Conservation (phyloP, 2,113 vertebrate genomes). For the Hemiprocne comata region DNA sequence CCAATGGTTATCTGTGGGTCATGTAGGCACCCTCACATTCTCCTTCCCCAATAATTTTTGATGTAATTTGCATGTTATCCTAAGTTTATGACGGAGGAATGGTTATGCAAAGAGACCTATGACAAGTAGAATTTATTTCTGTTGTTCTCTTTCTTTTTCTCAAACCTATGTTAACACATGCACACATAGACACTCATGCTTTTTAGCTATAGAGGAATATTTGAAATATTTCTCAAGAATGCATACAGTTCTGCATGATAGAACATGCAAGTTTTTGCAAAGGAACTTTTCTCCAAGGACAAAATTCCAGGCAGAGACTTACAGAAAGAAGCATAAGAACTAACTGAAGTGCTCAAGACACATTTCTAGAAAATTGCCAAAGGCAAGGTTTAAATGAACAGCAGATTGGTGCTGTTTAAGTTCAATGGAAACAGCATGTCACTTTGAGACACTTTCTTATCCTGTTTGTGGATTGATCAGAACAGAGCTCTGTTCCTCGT, state of each 20-base stretch:
- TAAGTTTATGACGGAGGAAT: fast-evolving
- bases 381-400: conserved; percentile 48
- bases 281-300: neutral
- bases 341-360: neutral
- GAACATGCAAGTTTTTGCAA: neutral
- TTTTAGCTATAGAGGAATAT: neutral
- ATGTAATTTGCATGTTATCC: neutral
- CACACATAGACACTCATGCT: neutral
- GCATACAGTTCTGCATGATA: neutral
- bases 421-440: conserved; percentile 42
- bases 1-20: fast-evolving
- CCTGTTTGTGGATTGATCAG: conserved; percentile 21
- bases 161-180: neutral
- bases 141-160: neutral
- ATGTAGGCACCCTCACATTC: neutral
- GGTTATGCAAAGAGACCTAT: neutral
- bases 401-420: conserved; percentile 17
- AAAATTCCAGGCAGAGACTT: neutral
- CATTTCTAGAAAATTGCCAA: conserved; percentile 34
- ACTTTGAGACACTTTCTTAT: conserved; percentile 34
- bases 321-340: neutral
- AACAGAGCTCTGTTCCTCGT: neutral
- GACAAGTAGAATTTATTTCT: neutral
- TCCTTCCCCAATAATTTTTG: neutral
- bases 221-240: neutral